Evolutionary conservation across 30 jellyfish, hydroid and myxozoan genomes (phyloP).

Genomic region (Euphysa ruthae): DNA sequence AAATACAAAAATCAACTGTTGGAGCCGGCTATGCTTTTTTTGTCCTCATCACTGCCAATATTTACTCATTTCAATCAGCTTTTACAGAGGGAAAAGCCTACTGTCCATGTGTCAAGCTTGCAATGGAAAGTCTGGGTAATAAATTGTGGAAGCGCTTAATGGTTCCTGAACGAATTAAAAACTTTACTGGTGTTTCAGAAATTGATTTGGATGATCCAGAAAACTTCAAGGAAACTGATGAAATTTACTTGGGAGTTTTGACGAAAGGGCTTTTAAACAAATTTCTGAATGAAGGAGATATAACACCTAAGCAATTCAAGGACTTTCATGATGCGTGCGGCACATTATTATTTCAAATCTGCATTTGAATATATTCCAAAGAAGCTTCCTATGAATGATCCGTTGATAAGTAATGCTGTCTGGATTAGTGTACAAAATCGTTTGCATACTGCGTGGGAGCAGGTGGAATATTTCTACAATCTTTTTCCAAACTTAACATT

Average conservation of each 20-base stretch:
- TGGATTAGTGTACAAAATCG: not conserved
- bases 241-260: constrained; percentile 26
- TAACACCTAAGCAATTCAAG: constrained; percentile 8
- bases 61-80: too few species aligned
- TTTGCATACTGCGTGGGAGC: not conserved
- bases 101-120: constrained; percentile 29
- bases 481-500: not conserved
- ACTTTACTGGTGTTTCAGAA: too few species aligned
- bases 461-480: not conserved
- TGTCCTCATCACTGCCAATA: too few species aligned
- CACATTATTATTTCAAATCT: too few species aligned
- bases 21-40: too few species aligned
- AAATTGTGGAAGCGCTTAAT: constrained; percentile 22
- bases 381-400: constrained; percentile 20
- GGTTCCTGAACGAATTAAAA: constrained; percentile 8
- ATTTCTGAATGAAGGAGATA: constrained; percentile 39
- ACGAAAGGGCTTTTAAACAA: not conserved
- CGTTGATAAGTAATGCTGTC: constrained; percentile 13
- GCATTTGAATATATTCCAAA: constrained; percentile 18
- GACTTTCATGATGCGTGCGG: constrained; percentile 1
- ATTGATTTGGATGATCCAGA: too few species aligned
- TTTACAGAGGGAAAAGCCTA: constrained; percentile 20
- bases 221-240: too few species aligned
- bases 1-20: too few species aligned
- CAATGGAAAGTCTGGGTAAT: too few species aligned